A percentile compares a stretch with the other conserved stretches of the same genome.
phyloP scores from a whole-genome alignment of 2,888 invertebrate genomes.

The Dyspetes luteomarginatus region DNA sequence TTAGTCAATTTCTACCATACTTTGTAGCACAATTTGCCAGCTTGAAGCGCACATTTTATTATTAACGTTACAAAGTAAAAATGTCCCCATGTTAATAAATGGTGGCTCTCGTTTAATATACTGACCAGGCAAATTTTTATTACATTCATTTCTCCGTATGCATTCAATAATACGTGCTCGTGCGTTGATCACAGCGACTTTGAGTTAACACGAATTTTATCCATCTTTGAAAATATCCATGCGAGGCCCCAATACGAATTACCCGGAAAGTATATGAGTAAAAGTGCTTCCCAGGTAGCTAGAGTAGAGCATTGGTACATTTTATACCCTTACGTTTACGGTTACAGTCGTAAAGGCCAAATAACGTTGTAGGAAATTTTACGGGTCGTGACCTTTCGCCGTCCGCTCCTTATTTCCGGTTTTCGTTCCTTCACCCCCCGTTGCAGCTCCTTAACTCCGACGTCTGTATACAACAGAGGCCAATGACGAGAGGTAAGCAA shows the following conservation, averaged over 20 bases:
- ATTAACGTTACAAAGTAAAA: no score
- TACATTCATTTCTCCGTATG: no score
- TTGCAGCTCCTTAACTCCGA: not conserved
- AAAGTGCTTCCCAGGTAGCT: not conserved
- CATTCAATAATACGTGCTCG: no score
- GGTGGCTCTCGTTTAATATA: no score
- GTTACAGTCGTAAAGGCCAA: conserved; percentile 58
- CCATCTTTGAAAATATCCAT: no score
- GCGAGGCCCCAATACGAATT: not conserved
- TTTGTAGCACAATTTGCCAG: no score
- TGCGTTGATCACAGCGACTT: no score
- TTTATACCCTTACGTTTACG: conserved; percentile 54
- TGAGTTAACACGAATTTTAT: no score
- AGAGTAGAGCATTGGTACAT: not conserved
- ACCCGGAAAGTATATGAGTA: not conserved
- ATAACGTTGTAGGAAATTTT: conserved; percentile 67
- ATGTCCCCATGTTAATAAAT: no score
- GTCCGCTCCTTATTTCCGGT: conserved; percentile 37
- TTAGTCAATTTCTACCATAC: no score
- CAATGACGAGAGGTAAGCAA: not conserved
- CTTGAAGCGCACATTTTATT: no score
- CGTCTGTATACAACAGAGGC: not conserved
- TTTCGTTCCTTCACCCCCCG: not conserved
- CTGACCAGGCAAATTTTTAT: no score
- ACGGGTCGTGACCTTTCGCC: conserved; percentile 53